phyloP scores from a whole-genome alignment of 2,797 vertebrate species.

The Argya squamiceps region DNA sequence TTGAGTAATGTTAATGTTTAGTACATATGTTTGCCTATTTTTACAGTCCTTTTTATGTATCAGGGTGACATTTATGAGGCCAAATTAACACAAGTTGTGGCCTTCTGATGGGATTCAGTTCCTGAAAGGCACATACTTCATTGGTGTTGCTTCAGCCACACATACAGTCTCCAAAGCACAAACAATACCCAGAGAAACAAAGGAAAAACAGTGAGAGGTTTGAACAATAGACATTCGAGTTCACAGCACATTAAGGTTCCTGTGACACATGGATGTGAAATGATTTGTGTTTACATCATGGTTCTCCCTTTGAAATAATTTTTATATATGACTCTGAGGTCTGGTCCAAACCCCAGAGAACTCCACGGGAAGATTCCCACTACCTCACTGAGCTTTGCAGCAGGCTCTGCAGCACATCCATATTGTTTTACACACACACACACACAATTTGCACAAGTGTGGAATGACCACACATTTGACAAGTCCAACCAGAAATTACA shows the following conservation, averaged over 20 bases:
- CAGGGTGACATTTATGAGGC: neutral
- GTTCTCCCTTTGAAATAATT: conserved; percentile 3
- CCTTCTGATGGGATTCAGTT: neutral
- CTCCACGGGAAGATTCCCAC: neutral
- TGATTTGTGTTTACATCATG: neutral
- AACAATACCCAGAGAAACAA: conserved; percentile 17
- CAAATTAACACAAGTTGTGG: neutral
- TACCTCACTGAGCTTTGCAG: neutral
- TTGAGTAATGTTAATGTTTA: neutral
- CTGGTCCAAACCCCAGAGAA: neutral
- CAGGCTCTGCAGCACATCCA: neutral
- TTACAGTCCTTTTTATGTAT: neutral
- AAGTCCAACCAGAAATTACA: neutral
- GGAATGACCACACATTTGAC: neutral
- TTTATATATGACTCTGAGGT: neutral
- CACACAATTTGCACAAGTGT: neutral
- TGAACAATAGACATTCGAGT: conserved; percentile 30
- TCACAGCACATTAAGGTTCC: neutral
- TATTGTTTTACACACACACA: neutral
- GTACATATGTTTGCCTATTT: neutral
- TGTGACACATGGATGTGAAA: neutral
- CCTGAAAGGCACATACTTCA: neutral
- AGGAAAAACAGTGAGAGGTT: neutral
- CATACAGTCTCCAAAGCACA: neutral
- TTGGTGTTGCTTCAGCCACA: neutral